Percentiles rank a stretch among this genome's conserved stretches.
Conservation (phyloP, 2,888 invertebrate species). For the Candidula unifasciata region DNA sequence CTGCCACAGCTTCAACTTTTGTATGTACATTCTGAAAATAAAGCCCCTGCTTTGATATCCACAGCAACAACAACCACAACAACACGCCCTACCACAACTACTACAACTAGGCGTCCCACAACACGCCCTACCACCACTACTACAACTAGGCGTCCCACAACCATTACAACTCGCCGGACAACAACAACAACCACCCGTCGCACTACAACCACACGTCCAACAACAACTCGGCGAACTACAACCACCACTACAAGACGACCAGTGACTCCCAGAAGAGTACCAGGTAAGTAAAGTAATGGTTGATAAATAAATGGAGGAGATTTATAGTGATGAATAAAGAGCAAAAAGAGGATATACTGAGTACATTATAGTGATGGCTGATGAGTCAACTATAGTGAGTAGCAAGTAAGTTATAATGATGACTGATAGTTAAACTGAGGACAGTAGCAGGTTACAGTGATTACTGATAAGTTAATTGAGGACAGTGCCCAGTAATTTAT, state of each 20-base stretch:
- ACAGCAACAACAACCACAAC: slow-evolving; percentile 34
- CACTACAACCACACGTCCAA: slow-evolving; percentile 25
- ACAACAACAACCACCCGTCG: slow-evolving; percentile 22
- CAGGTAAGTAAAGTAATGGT: background rate
- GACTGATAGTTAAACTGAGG: too few relatives aligned
- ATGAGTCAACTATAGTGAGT: too few relatives aligned
- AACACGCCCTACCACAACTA: slow-evolving; percentile 15
- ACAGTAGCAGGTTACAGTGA: too few relatives aligned
- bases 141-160: slow-evolving; percentile 11
- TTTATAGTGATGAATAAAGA: too few relatives aligned
- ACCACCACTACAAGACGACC: slow-evolving; percentile 20
- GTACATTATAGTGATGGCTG: too few relatives aligned
- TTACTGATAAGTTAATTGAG: too few relatives aligned
- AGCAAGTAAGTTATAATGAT: too few relatives aligned
- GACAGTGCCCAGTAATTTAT: too few relatives aligned
- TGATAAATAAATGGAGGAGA: too few relatives aligned
- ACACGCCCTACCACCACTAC: background rate
- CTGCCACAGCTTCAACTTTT: too few relatives aligned
- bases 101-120: slow-evolving; percentile 16
- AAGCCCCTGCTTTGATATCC: background rate
- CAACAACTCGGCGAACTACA: slow-evolving; percentile 15
- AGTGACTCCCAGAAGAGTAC: background rate
- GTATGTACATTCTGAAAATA: too few relatives aligned
- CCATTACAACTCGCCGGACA: slow-evolving; percentile 7
- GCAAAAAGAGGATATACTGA: too few relatives aligned